A percentile compares a stretch with the other conserved stretches of the same genome.
Evolutionary conservation across 2,888 invertebrate genomes (phyloP).

Genomic region (Metalampra italica): DNA sequence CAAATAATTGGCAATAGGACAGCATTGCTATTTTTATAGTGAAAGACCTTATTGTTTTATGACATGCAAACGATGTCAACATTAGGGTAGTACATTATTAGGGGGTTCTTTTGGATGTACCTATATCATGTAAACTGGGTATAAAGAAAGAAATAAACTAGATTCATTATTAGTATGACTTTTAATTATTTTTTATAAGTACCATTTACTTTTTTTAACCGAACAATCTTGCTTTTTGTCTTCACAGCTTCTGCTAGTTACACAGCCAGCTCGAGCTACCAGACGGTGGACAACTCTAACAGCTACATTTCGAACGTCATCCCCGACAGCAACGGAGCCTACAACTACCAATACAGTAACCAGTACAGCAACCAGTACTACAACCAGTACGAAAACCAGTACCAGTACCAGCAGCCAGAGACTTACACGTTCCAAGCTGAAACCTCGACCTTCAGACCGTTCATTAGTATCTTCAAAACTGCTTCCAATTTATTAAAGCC

Average conservation of each 20-base stretch:
- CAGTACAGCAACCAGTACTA: conserved; percentile 59
- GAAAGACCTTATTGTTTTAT: no score
- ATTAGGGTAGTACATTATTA: no score
- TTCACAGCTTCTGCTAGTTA: conserved; percentile 57
- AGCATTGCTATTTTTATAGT: no score
- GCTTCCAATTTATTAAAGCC: conserved; percentile 65
- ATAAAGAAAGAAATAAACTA: no score
- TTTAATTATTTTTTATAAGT: no score
- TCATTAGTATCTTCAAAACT: conserved; percentile 68
- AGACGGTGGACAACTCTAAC: conserved; percentile 61
- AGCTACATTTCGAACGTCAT: conserved; percentile 75
- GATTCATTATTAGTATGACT: no score
- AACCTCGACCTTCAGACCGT: conserved; percentile 63
- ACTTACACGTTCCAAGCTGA: conserved; percentile 44
- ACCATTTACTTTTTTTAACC: no score
- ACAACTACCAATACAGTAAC: conserved; percentile 60
- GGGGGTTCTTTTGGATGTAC: no score
- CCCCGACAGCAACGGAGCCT: conserved; percentile 72
- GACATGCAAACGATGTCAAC: no score
- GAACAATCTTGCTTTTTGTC: conserved; percentile 16
- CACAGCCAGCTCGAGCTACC: conserved; percentile 61
- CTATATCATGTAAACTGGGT: no score
- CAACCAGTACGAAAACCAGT: conserved; percentile 51
- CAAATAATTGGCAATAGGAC: no score
- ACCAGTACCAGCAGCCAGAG: conserved; percentile 48